Base-by-base conservation (phyloP, 2,888 invertebrate species). In the Phytoseiulus persimilis region DNA sequence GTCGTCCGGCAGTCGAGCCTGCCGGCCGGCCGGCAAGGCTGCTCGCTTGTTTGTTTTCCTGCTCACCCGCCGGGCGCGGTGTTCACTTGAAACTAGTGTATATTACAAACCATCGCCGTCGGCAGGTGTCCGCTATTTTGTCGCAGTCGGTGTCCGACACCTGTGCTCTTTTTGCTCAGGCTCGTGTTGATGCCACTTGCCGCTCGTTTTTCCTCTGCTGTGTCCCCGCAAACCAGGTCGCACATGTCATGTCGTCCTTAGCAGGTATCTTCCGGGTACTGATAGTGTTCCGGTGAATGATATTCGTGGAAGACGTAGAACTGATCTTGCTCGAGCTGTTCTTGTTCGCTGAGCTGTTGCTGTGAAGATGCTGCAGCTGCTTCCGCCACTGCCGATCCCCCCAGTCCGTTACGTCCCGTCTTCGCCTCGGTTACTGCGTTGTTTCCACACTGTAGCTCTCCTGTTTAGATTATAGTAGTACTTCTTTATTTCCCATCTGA, bases 401-500 rank as follows among this genome's bases (percentile, higher is more conserved):
- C 65, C 65, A 65, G 65, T 65, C 65, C 65, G 65, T 65, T 65
- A 14, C 65, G 65, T 14, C 65, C 28, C 18, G 65, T 65, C 87
- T 31, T 87, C 87, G 32, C 87, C 87, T 33, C 87, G 33, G 18
- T 84, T 31, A 32, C 28, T 33, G 32, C 84, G 31, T 84, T 31
- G 32, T 84, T 31, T 84, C 33, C 84, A 32, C 14, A 28, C 32
- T 32, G 87, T 33, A 45, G 87, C 87, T 87, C 87, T 87, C 87
- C 87, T 87, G 87, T 87, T 33, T 87, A 87, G 39, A 87, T 87
- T 87, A 87, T 45, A 87, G 87, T 87, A 87, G 87, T 87, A 87
- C 87, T 87, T 87, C 87, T 87, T 87, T 87, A 87, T 87, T 87
- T 87, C 87, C 87, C 32, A 87, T 87, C 87, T 87, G 33, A n/a